Evolutionary conservation across 2,113 vertebrate species (phyloP).

Genomic region (Eurystomus gularis): DNA sequence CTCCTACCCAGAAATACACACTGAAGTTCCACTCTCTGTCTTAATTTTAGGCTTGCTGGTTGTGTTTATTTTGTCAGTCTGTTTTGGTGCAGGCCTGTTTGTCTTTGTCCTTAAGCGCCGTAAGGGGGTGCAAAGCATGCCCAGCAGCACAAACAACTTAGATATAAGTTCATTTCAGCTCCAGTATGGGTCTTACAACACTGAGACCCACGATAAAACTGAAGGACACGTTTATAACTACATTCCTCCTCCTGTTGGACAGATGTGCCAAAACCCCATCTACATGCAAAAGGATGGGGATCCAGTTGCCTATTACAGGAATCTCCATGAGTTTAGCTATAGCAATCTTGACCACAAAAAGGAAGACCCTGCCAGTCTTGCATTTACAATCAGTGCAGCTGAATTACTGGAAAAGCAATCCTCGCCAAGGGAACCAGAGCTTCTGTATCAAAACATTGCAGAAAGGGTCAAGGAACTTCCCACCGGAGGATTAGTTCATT

Average conservation of each 20-base stretch:
- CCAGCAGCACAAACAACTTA: conserved; percentile 86
- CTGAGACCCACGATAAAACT: conserved; percentile 83
- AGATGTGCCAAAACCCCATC: conserved; percentile 98
- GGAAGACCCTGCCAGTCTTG: conserved; percentile 78
- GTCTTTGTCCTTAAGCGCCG: conserved; percentile 95
- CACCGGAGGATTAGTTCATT: conserved; percentile 82
- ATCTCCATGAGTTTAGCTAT: conserved; percentile 90
- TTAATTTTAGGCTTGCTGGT: conserved; percentile 94
- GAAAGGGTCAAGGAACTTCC: conserved; percentile 92
- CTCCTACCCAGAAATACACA: conserved; percentile 83
- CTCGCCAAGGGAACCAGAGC: conserved; percentile 82
- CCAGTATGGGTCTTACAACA: conserved; percentile 92
- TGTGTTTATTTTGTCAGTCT: conserved; percentile 96
- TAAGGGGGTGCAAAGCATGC: conserved; percentile 85
- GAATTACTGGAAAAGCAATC: conserved; percentile 88
- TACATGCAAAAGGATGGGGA: conserved; percentile 97
- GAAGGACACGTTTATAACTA: conserved; percentile 96
- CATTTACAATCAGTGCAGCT: conserved; percentile 92
- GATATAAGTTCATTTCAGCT: conserved; percentile 94
- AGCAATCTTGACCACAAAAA: conserved; percentile 85
- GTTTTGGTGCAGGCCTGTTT: conserved; percentile 94
- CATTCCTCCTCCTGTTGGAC: conserved; percentile 89
- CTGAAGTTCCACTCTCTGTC: conserved; percentile 93
- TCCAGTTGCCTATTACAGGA: conserved; percentile 89
- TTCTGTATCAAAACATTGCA: conserved; percentile 93